Evolutionary conservation across 2,888 invertebrate species (phyloP), one percentile per base, ranked within the genome.

Genomic region (Hymenopus coronatus): DNA sequence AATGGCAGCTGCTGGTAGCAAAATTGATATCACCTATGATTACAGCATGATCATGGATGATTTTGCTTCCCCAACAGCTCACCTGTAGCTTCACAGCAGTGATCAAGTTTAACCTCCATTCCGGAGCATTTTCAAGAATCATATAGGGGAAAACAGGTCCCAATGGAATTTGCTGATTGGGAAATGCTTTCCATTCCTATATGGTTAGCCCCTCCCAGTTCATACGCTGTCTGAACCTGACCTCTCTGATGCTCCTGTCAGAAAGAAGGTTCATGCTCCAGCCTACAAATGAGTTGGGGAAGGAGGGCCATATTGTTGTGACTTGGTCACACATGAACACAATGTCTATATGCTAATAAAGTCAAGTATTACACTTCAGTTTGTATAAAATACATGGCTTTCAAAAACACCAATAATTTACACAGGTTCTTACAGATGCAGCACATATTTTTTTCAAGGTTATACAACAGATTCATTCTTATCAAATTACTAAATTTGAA

Each of bases 301-400:
- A n/a, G 33, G 54, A 70, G 54, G 54, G 54, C 54, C 54, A 20
- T 70, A 8, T 70, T 70, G 20, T 20, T 33, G 82, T 87, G 82
- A 87, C 87, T 82, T 30, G 14, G 87, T 87, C 87, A 87, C 33
- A 82, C 54, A 46, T 87, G 82, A 87, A 87, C 87, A 87, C 87
- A 82, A 82, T 20, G 15, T 25, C 46, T 85, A 84, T n/a, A 46
- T 20, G 54, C 54, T 70, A 70, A 70, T 70, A 70, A 40, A 70
- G 54, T 70, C 20, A 70, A 70, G 20, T 70, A 70, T 70, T 40
- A 40, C 40, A 40, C 40, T 40, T 40, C 40, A 40, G 40, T 40
- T 70, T 70, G 54, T 70, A 70, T 70, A 70, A 70, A 70, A 70
- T 20, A 20, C 54, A 20, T 4, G 4, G 6, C 20, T 70, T 3